Conservation (phyloP, 2,797 vertebrate species). For the Sitta carolinensis region DNA sequence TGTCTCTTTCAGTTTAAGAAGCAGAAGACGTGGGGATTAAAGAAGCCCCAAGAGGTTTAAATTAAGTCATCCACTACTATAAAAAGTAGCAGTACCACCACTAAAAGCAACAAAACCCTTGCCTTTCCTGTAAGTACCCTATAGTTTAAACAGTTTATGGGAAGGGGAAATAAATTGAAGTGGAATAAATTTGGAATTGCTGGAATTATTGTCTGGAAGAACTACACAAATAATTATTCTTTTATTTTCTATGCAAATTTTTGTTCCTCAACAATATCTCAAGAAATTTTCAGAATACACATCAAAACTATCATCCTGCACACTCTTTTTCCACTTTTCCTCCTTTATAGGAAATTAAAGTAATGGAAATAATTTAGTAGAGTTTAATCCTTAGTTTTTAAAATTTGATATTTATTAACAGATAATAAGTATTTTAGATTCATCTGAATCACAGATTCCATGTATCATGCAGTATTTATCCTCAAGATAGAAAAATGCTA, state of each 20-base stretch:
- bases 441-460: not conserved
- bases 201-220: not conserved
- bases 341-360: not conserved
- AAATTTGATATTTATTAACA: not conserved
- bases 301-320: not conserved
- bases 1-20: not conserved
- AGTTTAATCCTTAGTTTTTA: not conserved
- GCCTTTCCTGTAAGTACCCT: not conserved
- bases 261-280: not conserved
- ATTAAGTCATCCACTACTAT: not conserved
- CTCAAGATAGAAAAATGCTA: not conserved
- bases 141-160: not conserved
- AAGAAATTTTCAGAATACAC: not conserved
- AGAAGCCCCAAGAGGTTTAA: not conserved
- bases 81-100: not conserved
- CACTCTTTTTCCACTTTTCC: rapidly evolving
- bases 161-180: not conserved
- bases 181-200: not conserved
- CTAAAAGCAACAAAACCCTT: not conserved
- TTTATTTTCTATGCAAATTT: not conserved
- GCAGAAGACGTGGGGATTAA: not conserved
- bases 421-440: not conserved
- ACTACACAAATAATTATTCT: not conserved
- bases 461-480: not conserved
- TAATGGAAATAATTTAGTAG: not conserved